Evolutionary conservation across 2,888 invertebrate species (phyloP).

Genomic region (Coenonympha glycerion): DNA sequence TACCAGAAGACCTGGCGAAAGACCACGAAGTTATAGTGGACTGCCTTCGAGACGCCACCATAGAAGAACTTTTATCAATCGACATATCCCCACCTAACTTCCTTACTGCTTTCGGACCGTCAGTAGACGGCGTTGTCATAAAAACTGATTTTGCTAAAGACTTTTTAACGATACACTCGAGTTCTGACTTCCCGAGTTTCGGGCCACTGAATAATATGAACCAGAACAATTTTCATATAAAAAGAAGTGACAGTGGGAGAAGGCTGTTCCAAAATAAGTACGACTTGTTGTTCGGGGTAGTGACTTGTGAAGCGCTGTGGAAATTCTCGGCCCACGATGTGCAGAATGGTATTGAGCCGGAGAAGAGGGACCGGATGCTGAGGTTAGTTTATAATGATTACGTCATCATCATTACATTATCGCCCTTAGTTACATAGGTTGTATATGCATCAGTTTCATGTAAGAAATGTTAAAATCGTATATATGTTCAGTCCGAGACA

Average conservation of each 20-base stretch:
- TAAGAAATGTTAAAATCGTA: too few relatives aligned
- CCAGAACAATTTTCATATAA: slow-evolving; percentile 74
- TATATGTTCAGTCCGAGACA: too few relatives aligned
- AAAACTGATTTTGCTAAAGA: slow-evolving; percentile 90
- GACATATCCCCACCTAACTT: slow-evolving; percentile 88
- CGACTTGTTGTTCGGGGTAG: slow-evolving; percentile 93
- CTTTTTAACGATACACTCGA: slow-evolving; percentile 81
- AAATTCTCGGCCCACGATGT: slow-evolving; percentile 89
- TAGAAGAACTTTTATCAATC: slow-evolving; percentile 83
- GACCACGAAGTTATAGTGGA: slow-evolving; percentile 90
- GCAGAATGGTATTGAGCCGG: slow-evolving; percentile 90
- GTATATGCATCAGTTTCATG: too few relatives aligned
- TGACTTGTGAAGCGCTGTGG: slow-evolving; percentile 94
- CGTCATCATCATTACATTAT: too few relatives aligned
- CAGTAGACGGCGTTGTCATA: slow-evolving; percentile 95
- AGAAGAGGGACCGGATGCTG: slow-evolving; percentile 89
- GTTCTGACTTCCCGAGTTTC: slow-evolving; percentile 78
- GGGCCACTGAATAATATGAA: slow-evolving; percentile 77
- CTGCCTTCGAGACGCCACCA: slow-evolving; percentile 84
- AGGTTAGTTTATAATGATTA: slow-evolving; percentile 47
- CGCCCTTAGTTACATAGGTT: too few relatives aligned
- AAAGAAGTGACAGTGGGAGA: slow-evolving; percentile 78
- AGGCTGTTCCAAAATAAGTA: slow-evolving; percentile 80
- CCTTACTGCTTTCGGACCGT: slow-evolving; percentile 92
- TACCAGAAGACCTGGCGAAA: slow-evolving; percentile 86